These are phyloP conservation scores for Ciconia nigra DNA, from an alignment of 2,797 vertebrate genomes.

Conservation along the genomic window DNA sequence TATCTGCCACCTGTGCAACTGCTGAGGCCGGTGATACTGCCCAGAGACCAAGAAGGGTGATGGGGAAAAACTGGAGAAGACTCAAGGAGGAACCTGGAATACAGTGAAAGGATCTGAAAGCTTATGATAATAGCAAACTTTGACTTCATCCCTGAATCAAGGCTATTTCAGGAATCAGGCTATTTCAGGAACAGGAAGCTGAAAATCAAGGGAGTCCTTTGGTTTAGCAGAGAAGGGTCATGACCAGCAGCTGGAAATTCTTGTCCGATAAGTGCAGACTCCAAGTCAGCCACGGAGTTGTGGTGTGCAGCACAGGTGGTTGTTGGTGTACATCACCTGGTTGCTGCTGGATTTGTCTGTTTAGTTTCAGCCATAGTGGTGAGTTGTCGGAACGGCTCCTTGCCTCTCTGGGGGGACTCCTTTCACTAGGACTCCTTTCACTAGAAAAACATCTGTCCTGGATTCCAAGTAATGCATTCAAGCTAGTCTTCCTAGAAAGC, in stretches of 20 bases:
- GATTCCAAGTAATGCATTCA: background rate
- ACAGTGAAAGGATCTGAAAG: background rate
- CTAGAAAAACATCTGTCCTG: background rate
- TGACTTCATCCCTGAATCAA: background rate
- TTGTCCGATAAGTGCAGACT: background rate
- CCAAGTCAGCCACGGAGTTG: background rate
- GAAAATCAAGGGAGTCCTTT: background rate
- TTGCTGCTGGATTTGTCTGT: background rate
- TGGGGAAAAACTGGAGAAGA: background rate
- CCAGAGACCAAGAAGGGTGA: background rate
- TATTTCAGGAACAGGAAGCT: background rate
- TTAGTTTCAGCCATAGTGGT: background rate
- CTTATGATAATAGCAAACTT: background rate
- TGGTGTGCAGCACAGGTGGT: background rate
- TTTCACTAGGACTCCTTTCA: background rate
- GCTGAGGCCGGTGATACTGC: background rate
- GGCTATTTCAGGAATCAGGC: background rate
- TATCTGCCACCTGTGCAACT: background rate
- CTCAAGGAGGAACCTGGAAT: background rate
- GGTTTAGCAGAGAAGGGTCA: background rate
- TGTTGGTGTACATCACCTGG: background rate
- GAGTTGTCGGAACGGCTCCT: background rate
- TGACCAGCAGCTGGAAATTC: background rate
- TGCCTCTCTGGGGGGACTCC: background rate
- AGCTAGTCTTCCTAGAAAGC: background rate